Conservation (phyloP, 2,888 invertebrate genomes). For the Apantesis nais region DNA sequence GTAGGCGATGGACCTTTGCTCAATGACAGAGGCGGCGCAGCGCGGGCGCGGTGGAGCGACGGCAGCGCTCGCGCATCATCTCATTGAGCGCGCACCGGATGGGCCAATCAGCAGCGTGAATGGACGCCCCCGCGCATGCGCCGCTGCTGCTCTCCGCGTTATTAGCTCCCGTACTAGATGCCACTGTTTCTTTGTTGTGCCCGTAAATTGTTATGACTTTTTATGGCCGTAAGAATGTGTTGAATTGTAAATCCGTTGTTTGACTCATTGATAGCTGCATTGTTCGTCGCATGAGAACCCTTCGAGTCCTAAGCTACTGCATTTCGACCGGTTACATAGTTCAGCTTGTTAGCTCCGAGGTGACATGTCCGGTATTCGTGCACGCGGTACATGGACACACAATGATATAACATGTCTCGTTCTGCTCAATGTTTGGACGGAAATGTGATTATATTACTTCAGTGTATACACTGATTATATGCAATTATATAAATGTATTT, state of each 20-base stretch:
- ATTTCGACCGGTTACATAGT: conserved; percentile 57
- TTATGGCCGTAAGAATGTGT: conserved; percentile 75
- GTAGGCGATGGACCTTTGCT: conserved; percentile 84
- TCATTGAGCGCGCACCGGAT: conserved; percentile 85
- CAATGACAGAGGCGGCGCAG: conserved; percentile 75
- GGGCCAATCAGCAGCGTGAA: conserved; percentile 85
- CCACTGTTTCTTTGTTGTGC: conserved; percentile 79
- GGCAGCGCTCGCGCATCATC: conserved; percentile 69
- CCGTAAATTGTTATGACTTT: conserved; percentile 80
- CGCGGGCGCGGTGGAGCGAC: conserved; percentile 52
- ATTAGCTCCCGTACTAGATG: conserved; percentile 78
- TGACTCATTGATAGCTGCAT: conserved; percentile 69
- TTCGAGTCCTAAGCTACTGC: conserved; percentile 54
- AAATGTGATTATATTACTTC: conserved; percentile 38
- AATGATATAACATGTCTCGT: conserved; percentile 23
- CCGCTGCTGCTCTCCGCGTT: conserved; percentile 66
- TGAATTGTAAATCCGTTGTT: conserved; percentile 74
- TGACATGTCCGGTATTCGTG: conserved; percentile 54
- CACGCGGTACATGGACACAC: conserved; percentile 25
- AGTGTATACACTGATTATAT: conserved; percentile 36
- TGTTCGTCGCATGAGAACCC: conserved; percentile 65
- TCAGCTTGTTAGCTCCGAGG: conserved; percentile 61
- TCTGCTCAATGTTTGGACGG: conserved; percentile 41
- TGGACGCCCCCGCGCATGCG: conserved; percentile 82
- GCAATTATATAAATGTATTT: conserved; percentile 36